Evolutionary conservation across 92 coral and sea anemone species (phyloP).

Genomic region (Ricordea florida): DNA sequence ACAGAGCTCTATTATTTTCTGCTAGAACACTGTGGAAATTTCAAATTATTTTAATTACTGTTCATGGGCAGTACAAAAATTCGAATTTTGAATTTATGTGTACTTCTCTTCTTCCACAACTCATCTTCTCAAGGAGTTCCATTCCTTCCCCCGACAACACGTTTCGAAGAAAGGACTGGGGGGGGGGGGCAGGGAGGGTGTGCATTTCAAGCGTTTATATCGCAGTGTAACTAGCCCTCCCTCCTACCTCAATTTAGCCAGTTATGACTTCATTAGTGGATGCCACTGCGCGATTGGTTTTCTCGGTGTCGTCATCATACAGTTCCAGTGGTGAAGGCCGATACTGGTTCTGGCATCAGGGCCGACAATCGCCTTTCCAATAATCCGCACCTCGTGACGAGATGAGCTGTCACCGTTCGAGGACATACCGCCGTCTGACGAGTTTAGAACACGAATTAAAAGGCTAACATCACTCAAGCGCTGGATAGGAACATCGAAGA

Average conservation of each 20-base stretch:
- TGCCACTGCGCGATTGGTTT: conserved; percentile 99
- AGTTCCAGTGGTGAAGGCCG: conserved; percentile 98
- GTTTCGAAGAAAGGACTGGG: too few species aligned
- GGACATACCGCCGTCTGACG: conserved; percentile 30
- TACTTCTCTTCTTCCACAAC: too few species aligned
- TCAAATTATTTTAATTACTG: too few species aligned
- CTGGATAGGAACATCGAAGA: conserved; percentile 93
- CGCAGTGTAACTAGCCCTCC: neutral
- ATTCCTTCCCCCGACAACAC: too few species aligned
- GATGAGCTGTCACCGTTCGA: too few species aligned
- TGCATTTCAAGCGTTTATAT: neutral
- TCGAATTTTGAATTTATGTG: too few species aligned
- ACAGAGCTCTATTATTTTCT: too few species aligned
- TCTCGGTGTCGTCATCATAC: conserved; percentile 97
- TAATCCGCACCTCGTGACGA: conserved; percentile 40
- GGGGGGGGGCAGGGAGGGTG: too few species aligned
- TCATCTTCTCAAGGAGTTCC: too few species aligned
- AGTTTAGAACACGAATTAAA: conserved; percentile 85
- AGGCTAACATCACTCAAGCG: conserved; percentile 95
- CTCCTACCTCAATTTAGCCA: neutral
- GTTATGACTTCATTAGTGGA: conserved; percentile 50
- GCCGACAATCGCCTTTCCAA: conserved; percentile 89
- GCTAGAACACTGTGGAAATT: too few species aligned
- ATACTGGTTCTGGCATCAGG: conserved; percentile 88
- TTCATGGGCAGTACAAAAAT: too few species aligned